Percentiles rank a stretch among this genome's conserved stretches.
Conservation (phyloP, 1,140 invertebrate genomes). For the Ctenoplectra terminalis region DNA sequence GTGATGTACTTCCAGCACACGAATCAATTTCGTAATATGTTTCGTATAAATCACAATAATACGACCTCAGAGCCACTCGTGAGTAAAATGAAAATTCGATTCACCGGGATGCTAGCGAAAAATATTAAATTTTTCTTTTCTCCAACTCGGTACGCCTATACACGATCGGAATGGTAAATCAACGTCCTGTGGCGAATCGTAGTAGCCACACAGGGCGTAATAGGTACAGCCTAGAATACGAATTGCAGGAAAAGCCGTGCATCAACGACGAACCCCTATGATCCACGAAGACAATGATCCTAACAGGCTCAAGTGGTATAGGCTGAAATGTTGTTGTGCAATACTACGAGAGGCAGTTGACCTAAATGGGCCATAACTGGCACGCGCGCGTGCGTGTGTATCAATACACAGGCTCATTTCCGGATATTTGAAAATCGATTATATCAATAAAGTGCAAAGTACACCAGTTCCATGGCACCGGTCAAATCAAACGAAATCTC, state of each 20-base stretch:
- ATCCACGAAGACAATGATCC: slow-evolving; percentile 26
- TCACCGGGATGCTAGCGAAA: background rate
- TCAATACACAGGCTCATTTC: slow-evolving; percentile 19
- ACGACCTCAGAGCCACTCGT: too few relatives aligned
- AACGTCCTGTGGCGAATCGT: background rate
- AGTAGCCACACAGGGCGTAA: background rate
- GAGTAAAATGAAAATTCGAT: background rate
- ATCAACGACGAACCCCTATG: background rate
- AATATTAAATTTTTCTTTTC: background rate
- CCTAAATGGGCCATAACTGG: slow-evolving; percentile 26
- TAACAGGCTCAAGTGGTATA: slow-evolving; percentile 7
- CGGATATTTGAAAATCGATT: slow-evolving; percentile 28
- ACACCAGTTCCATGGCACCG: too few relatives aligned
- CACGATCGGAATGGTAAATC: background rate
- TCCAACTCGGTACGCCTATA: too few relatives aligned
- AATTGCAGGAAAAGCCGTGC: slow-evolving; percentile 7
- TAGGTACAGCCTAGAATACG: background rate
- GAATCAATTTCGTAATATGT: background rate
- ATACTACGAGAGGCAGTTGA: slow-evolving; percentile 27
- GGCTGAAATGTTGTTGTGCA: slow-evolving; percentile 37
- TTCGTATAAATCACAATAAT: background rate
- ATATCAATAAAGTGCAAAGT: background rate
- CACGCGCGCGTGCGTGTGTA: background rate
- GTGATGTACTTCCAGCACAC: too few relatives aligned
- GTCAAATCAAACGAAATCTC: background rate